Conservation (phyloP, 2,888 invertebrate genomes). For the Hirtodrosophila confusa region DNA sequence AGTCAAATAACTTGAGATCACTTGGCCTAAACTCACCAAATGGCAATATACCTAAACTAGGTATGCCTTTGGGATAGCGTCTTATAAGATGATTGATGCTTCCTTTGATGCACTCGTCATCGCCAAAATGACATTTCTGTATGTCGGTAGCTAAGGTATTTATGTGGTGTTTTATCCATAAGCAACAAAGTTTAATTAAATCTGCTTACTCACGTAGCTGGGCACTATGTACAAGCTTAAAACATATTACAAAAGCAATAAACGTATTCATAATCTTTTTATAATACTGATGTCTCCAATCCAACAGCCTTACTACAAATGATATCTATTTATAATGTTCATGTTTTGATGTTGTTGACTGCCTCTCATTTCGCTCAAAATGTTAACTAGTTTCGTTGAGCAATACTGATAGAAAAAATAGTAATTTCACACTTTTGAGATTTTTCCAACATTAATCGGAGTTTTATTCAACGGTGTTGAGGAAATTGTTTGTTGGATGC, state of each 20-base stretch:
- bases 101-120: slow-evolving; percentile 34
- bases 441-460: no score
- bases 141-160: slow-evolving; percentile 24
- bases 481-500: no score
- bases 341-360: not conserved
- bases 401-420: not conserved
- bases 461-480: no score
- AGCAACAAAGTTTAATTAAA: not conserved
- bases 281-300: not conserved
- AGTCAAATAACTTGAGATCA: slow-evolving; percentile 20
- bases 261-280: slow-evolving; percentile 3
- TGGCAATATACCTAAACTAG: slow-evolving; percentile 10
- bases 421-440: no score
- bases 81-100: slow-evolving; percentile 33
- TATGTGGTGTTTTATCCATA: not conserved
- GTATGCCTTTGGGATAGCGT: slow-evolving; percentile 29
- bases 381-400: not conserved
- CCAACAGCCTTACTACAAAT: slow-evolving; percentile 7
- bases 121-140: slow-evolving; percentile 37
- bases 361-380: not conserved
- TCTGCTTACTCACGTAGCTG: slow-evolving; percentile 16
- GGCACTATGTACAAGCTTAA: not conserved
- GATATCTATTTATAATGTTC: not conserved
- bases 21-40: slow-evolving; percentile 23
- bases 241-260: slow-evolving; percentile 1